Evolutionary conservation across 2,113 vertebrate species (phyloP), one percentile per base, ranked within the genome.

Genomic region (Ailuropoda melanoleuca): DNA sequence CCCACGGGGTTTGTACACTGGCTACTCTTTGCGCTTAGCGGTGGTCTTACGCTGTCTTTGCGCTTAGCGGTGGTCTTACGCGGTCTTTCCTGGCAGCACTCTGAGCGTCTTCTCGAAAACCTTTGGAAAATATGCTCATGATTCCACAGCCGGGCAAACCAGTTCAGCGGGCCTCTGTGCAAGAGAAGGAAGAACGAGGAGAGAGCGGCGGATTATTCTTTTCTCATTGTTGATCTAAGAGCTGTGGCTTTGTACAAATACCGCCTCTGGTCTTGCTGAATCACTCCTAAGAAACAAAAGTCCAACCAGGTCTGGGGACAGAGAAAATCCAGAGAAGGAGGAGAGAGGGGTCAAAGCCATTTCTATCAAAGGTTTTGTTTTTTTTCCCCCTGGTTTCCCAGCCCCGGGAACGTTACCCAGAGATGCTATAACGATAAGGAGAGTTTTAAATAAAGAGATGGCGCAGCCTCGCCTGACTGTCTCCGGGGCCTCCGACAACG

Each of bases 351-450:
- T 68, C 29, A 18, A 55, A 89, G 11, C 66, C 31, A 9, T 86
- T 24, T 53, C 24, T 56, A 17, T 55, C 70, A 82, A 82, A 78
- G 39, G 18, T 46, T 93, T 83, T 94, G 81, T 34, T 19, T 93
- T 85, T 34, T 19, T 72, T n/a, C n/a, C n/a, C n/a, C 84, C 55
- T 93, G 48, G 87, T 93, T 91, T 60, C 46, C 53, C 74, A 75
- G 55, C 80, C 23, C 29, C 1, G 3, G 46, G 23, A 75, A 90
- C 48, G 75, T 84, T 31, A 39, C 21, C 34, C 58, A 23, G 64
- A 90, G 39, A 66, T 58, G 8, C 39, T 68, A 48, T 48, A 95
- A 39, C 62, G 43, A 74, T 29, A 84, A 66, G 21, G 26, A 90
- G 10, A 43, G 9, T 60, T 77, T 84, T 50, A 56, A 66, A 81